Evolutionary conservation across 2,888 invertebrate genomes (phyloP), one percentile per base, ranked within the genome.

Genomic region (Euplexia lucipara): DNA sequence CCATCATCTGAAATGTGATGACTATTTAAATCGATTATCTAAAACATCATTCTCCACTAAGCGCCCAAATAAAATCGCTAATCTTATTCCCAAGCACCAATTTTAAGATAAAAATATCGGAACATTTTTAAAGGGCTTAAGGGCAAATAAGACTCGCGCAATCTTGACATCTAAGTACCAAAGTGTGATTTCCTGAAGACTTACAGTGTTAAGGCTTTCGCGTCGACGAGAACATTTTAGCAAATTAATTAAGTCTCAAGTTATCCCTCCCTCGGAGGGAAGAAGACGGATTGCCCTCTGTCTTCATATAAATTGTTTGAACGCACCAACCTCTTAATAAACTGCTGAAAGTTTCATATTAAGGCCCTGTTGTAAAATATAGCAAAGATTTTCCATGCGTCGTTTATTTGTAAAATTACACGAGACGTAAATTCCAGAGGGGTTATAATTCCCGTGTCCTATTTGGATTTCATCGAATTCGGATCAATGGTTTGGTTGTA

Each of bases 221-320:
- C 67, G 62, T 70, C 76, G 64, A 54, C 65, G 61, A 64, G 68
- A 81, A 63, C 77, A 75, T 84, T 84, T 85, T 79, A 78, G 77
- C 76, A 85, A 86, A 86, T 86, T 85, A 86, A 86, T 86, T 84
- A 85, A 86, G 82, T 83, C 79, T 81, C 85, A 72, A 83, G 82
- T 84, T 84, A 83, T 81, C 78, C 69, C 70, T 53, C 60, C 66
- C 72, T 71, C 51, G 49, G 68, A 48, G 64, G 66, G 70, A 86
- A 75, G 75, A 85, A 86, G 86, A 86, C 78, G 73, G 78, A 86
- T 86, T 77, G 75, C 82, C 64, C 66, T 62, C 59, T 53, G 64
- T 79, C 72, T 68, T 74, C 72, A 79, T 75, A 71, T 79, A 75
- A 77, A 72, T 74, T 80, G 68, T 76, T 56, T 48, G 67, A 65